Base-by-base conservation (phyloP, 2,888 invertebrate species). In the Spilosoma lubricipeda region DNA sequence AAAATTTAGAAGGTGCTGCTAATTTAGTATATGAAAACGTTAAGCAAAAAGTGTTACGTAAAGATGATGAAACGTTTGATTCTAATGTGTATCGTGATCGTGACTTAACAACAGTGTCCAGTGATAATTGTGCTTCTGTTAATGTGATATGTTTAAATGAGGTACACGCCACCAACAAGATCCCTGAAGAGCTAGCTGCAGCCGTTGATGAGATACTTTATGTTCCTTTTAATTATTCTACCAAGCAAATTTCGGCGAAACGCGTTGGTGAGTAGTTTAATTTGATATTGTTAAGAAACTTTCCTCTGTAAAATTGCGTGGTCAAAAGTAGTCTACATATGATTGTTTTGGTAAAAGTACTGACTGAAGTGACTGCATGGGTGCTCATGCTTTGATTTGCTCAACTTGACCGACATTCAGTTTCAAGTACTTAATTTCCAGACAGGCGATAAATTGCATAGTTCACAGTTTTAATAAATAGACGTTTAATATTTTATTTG, bases 161-260 rank as follows among this genome's bases (percentile, higher is more conserved):
- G 88, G 91, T 97, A 79, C 96, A 96, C 80, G 94, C 96, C 0
- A 86, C 96, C 48, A 91, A 92, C 20, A 95, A 96, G 84, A 91
- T 97, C 77, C 96, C 96, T 7, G 85, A 88, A n/a, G 93, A 93
- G 75, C 90, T 97, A 71, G 89, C 93, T 20, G 89, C 89, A 67
- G 87, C 88, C 33, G 92, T 96, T 42, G 96, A 97, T 84, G 92
- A 96, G 80, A 96, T 94, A 80, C 96, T 98, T 86, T 97, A 97
- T 91, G 94, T 98, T 84, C 97, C 97, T 70, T 97, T 97, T 90
- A 97, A 97, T 91, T 97, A 96, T 85, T 96, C 94, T 30, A 95
- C 94, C 23, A 88, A 92, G 79, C 92, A 91, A 85, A 93, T 94
- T 89, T 93, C 95, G 79, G 87, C 93, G 79, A 95, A 93, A 89